Evolutionary conservation across 2,113 vertebrate genomes (phyloP).

Genomic region (Rhynchomys soricoides): DNA sequence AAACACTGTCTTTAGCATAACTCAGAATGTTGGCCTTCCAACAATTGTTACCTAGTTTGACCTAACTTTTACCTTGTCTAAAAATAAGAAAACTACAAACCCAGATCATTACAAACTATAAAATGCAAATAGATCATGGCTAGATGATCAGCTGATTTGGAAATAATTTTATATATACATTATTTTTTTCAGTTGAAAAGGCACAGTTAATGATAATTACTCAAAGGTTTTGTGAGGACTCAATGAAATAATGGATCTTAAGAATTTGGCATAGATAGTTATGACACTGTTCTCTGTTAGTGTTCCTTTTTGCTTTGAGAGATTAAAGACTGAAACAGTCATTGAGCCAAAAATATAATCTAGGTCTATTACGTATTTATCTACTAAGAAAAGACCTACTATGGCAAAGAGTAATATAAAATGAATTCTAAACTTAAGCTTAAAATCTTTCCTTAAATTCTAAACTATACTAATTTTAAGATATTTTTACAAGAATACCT

Average conservation of each 20-base stretch:
- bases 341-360: neutral
- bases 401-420: neutral
- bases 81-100: neutral
- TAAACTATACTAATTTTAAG: slow-evolving; percentile 3
- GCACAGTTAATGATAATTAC: neutral
- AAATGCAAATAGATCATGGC: neutral
- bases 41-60: neutral
- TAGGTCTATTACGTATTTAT: neutral
- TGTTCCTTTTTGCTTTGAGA: neutral
- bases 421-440: neutral
- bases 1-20: neutral
- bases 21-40: neutral
- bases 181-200: slow-evolving; percentile 33
- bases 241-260: neutral
- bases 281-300: neutral
- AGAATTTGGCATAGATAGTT: neutral
- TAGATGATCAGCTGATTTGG: neutral
- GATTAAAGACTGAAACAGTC: neutral
- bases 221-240: neutral
- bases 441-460: neutral
- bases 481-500: slow-evolving; percentile 87
- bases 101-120: neutral
- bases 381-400: neutral
- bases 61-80: neutral
- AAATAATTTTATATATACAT: neutral